Evolutionary conservation across 2,797 vertebrate genomes (phyloP).

Genomic region (Sebastes matsubarae): DNA sequence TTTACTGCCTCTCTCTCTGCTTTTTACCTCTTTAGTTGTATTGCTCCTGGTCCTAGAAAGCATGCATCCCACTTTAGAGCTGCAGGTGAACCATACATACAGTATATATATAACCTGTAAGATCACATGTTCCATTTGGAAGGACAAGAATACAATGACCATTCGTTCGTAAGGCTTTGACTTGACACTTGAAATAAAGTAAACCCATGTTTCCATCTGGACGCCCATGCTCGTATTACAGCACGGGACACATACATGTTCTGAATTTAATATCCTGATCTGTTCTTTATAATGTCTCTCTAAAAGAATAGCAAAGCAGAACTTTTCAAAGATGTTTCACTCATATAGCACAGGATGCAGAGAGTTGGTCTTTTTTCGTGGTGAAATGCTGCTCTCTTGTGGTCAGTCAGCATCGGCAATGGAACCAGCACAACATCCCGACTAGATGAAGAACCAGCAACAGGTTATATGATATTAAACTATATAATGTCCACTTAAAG

Average conservation of each 20-base stretch:
- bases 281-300: background rate
- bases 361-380: background rate
- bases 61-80: slow-evolving; percentile 3
- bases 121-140: background rate
- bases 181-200: background rate
- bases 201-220: background rate
- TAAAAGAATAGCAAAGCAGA: background rate
- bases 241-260: background rate
- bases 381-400: slow-evolving; percentile 51
- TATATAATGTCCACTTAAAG: background rate
- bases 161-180: background rate
- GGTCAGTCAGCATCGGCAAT: background rate
- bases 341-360: background rate
- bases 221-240: background rate
- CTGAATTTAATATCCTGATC: background rate
- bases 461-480: background rate
- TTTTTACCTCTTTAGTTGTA: slow-evolving; percentile 28
- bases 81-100: slow-evolving; percentile 15
- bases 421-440: background rate
- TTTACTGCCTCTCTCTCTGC: slow-evolving; percentile 26
- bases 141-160: background rate
- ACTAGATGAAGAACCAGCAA: background rate
- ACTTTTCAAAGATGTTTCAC: background rate
- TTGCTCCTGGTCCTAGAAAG: slow-evolving; percentile 8
- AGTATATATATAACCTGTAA: background rate